Base-by-base conservation (phyloP, 2,113 vertebrate genomes). In the Clinocottus analis region DNA sequence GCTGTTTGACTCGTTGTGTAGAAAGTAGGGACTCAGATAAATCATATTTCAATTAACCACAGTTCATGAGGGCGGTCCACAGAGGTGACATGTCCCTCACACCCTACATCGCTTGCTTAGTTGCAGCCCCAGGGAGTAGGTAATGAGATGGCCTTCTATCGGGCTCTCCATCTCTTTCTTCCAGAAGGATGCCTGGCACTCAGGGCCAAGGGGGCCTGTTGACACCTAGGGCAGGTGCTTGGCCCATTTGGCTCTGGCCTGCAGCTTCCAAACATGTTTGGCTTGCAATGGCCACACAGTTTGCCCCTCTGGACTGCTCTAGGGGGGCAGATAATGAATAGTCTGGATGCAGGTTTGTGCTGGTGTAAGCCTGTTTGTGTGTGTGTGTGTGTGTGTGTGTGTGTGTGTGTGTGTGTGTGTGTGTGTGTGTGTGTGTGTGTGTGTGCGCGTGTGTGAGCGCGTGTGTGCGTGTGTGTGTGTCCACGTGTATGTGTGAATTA, bases 121-220 rank as follows among this genome's bases (percentile, higher is more conserved):
- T 68, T 84, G 84, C 92, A 85, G 93, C 93, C 91, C 87, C 83
- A 51, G 92, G 93, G 93, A 94, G 90, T 51, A 93, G 85, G 92
- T 94, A 94, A 94, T 94, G 94, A 94, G 90, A 90, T 86, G 89
- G 87, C 82, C 77, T 82, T 92, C 88, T 91, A 92, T 93, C 93
- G 82, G 82, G 76, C 88, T 79, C 84, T 84, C 81, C 85, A 89
- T 93, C 87, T 91, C 86, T 41, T 72, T 78, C 84, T 93, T 91
- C 87, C 84, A 74, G 87, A 79, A 77, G 82, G 73, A 82, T 70
- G 90, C 76, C 39, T 81, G 83, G 77, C 68, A 89, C 83, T 92
- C 77, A 79, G 79, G 84, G 87, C 91, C 91, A 83, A 81, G 41
- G 83, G 85, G 85, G 87, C 72, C 90, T 90, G 88, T 90, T 92